Evolutionary conservation across 2,888 invertebrate species (phyloP).

Genomic region (Acleris sparsana): DNA sequence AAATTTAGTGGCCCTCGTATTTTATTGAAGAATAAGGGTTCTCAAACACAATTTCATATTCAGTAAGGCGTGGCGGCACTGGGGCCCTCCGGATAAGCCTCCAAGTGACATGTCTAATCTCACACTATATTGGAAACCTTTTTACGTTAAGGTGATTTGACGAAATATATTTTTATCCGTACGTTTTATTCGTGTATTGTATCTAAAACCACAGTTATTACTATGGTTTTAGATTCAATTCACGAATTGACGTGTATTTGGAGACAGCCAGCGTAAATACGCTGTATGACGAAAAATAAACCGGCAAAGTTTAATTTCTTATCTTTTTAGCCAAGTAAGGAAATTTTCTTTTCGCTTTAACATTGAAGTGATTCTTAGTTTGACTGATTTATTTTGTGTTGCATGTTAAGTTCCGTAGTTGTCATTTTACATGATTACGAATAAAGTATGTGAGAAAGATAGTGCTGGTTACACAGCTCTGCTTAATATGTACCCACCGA

Average conservation of each 20-base stretch:
- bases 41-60: slow-evolving; percentile 28
- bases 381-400: too few relatives aligned
- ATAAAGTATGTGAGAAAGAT: too few relatives aligned
- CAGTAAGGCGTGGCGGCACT: slow-evolving; percentile 33
- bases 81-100: slow-evolving; percentile 22
- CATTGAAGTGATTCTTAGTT: too few relatives aligned
- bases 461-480: too few relatives aligned
- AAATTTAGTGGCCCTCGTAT: slow-evolving; percentile 8
- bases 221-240: too few relatives aligned
- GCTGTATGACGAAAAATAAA: too few relatives aligned
- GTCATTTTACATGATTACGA: too few relatives aligned
- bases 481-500: too few relatives aligned
- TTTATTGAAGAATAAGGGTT: slow-evolving; percentile 20
- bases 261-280: background rate
- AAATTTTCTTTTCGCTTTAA: too few relatives aligned
- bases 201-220: background rate
- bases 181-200: background rate
- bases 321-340: too few relatives aligned
- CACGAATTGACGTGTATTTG: background rate
- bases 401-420: too few relatives aligned
- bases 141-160: slow-evolving; percentile 26
- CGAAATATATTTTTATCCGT: slow-evolving; percentile 15
- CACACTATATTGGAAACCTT: slow-evolving; percentile 35
- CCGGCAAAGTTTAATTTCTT: too few relatives aligned
- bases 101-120: slow-evolving; percentile 33